A percentile compares a stretch with the other conserved stretches of the same genome.
Conservation (phyloP, 2,797 vertebrate genomes). For the Lithobates sylvaticus region DNA sequence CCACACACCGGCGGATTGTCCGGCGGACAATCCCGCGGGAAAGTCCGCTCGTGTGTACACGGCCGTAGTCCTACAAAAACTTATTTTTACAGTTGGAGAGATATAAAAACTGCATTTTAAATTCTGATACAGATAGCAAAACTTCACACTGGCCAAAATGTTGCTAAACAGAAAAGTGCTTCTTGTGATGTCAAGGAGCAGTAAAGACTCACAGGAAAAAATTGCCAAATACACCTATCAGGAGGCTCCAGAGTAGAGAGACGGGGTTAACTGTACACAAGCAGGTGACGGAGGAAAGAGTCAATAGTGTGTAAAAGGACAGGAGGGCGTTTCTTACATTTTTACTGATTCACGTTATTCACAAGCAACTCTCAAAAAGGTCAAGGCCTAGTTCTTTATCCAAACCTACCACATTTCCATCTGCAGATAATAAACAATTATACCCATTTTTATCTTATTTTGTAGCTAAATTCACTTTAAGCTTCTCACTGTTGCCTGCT, state of each 20-base stretch:
- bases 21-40: too few species aligned
- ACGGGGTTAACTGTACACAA: too few species aligned
- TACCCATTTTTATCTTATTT: slow-evolving; percentile 1
- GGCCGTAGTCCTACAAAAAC: too few species aligned
- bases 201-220: neutral
- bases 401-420: neutral
- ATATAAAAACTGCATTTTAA: neutral
- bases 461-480: slow-evolving; percentile 3
- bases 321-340: too few species aligned
- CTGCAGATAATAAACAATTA: neutral
- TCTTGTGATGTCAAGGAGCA: neutral
- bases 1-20: too few species aligned
- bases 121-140: too few species aligned
- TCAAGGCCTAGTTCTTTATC: neutral
- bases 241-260: too few species aligned
- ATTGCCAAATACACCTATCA: neutral
- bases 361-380: neutral
- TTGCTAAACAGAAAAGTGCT: neutral
- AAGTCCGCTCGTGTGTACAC: too few species aligned
- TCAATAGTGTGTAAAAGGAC: too few species aligned
- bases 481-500: slow-evolving; percentile 13
- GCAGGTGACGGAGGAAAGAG: too few species aligned
- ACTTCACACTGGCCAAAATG: too few species aligned
- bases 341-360: too few species aligned
- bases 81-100: neutral